Evolutionary conservation across 1,140 invertebrate genomes (phyloP).

Genomic region (Diprion similis): DNA sequence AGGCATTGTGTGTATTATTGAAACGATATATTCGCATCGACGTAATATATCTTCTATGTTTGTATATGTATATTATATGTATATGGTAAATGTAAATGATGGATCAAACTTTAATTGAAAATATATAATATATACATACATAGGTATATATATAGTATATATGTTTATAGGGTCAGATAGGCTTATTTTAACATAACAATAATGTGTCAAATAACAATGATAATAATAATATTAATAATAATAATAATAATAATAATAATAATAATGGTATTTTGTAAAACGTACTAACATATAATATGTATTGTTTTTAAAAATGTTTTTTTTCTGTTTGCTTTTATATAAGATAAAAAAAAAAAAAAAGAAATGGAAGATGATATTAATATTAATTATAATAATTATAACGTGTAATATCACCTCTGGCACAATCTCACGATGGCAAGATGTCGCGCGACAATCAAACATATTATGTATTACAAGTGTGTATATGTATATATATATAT

Average conservation of each 20-base stretch:
- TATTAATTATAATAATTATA: conserved; percentile 51
- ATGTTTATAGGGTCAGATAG: conserved; percentile 12
- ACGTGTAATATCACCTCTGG: conserved; percentile 64
- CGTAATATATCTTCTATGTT: not conserved
- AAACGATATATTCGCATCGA: not conserved
- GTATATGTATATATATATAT: no score
- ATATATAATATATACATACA: not conserved
- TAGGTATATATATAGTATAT: conserved; percentile 3
- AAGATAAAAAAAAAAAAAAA: not conserved
- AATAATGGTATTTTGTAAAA: conserved; percentile 59
- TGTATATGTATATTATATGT: not conserved
- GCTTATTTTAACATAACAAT: conserved; percentile 15
- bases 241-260: conserved; percentile 37
- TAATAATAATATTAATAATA: conserved; percentile 26
- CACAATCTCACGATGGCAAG: conserved; percentile 65
- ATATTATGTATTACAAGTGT: no score
- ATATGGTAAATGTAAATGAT: not conserved
- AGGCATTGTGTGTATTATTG: no score
- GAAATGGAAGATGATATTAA: not conserved
- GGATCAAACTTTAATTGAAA: not conserved
- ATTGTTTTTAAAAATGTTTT: conserved; percentile 46
- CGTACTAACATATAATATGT: conserved; percentile 64
- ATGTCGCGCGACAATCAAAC: conserved; percentile 51
- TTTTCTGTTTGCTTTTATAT: not conserved
- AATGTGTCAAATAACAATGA: not conserved